Evolutionary conservation across 2,113 vertebrate genomes (phyloP).

Genomic region (Crotalus viridis): DNA sequence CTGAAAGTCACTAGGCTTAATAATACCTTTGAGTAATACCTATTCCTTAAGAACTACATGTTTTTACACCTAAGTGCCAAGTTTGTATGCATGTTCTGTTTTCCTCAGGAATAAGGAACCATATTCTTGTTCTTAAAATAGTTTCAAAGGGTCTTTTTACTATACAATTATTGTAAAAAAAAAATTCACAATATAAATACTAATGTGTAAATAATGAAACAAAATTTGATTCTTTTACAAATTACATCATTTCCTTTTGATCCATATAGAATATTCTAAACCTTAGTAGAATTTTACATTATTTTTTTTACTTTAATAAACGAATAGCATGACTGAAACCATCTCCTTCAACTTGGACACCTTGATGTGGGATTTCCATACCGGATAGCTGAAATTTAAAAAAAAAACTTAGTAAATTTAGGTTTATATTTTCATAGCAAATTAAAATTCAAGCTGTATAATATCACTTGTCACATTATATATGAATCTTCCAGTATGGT

Average conservation of each 20-base stretch:
- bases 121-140: not conserved
- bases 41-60: not conserved
- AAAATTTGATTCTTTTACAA: not conserved
- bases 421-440: not conserved
- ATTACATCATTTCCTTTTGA: not conserved
- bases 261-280: not conserved
- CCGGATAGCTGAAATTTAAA: conserved; percentile 79
- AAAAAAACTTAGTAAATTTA: not conserved
- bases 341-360: conserved; percentile 96
- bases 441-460: not conserved
- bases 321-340: conserved; percentile 94
- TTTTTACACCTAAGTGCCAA: not conserved
- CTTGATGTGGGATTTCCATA: conserved; percentile 96
- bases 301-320: conserved; percentile 84
- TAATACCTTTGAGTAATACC: not conserved
- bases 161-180: not conserved
- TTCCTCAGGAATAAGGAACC: not conserved
- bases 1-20: not conserved
- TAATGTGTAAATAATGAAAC: not conserved
- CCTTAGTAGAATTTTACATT: conserved; percentile 11
- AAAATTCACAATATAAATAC: not conserved
- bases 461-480: not conserved
- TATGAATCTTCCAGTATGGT: not conserved
- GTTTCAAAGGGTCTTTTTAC: not conserved
- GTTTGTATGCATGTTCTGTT: not conserved